These are phyloP conservation scores for Pardalotus punctatus DNA, from an alignment of 2,113 vertebrate species.

Conservation along the genomic window DNA sequence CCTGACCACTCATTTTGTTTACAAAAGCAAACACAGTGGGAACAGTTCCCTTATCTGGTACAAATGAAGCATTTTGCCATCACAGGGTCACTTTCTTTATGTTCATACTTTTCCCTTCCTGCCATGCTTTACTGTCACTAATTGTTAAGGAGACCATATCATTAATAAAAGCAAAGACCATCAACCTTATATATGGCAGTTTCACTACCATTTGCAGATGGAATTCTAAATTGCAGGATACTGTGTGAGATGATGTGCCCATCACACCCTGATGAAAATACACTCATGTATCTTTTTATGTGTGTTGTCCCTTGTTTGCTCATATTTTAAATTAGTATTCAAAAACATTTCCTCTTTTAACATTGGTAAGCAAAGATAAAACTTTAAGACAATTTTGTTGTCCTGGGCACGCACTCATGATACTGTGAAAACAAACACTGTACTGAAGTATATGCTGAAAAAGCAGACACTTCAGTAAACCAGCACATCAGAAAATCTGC, in stretches of 20 bases:
- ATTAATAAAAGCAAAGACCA: neutral
- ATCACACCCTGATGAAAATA: neutral
- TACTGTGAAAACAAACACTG: neutral
- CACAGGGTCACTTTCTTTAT: neutral
- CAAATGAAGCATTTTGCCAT: neutral
- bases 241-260: neutral
- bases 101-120: neutral
- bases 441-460: neutral
- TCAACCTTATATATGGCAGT: neutral
- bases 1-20: neutral
- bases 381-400: neutral
- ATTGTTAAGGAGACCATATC: neutral
- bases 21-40: neutral
- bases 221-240: neutral
- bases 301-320: neutral
- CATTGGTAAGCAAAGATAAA: neutral
- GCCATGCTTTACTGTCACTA: neutral
- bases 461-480: neutral
- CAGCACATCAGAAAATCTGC: neutral
- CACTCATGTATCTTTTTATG: neutral
- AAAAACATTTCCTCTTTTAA: neutral
- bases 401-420: neutral
- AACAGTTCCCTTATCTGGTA: neutral
- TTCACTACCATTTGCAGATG: neutral
- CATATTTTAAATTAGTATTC: neutral